Evolutionary conservation across 2,888 invertebrate species (phyloP).

Genomic region (Pachydiplax longipennis): DNA sequence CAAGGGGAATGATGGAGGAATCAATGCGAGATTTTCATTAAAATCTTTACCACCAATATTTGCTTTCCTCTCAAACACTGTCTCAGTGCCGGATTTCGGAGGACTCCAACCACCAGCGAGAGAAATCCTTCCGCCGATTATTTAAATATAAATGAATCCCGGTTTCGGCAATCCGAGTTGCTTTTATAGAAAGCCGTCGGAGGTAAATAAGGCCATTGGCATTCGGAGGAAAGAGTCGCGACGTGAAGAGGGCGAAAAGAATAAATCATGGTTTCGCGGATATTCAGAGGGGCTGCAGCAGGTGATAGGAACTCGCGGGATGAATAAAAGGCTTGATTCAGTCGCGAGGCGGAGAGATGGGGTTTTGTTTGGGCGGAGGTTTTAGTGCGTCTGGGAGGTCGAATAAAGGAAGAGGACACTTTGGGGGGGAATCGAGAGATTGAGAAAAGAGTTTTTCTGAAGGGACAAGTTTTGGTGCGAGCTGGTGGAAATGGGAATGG

Average conservation of each 20-base stretch:
- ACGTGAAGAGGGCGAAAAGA: not conserved
- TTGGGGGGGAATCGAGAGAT: not conserved
- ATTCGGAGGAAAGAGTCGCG: not conserved
- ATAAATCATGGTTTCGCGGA: not conserved
- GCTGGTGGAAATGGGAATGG: not conserved
- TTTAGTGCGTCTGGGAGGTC: not conserved
- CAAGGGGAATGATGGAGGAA: no score
- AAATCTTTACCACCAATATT: no score
- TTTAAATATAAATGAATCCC: no score
- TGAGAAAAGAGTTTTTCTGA: not conserved
- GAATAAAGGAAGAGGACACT: not conserved
- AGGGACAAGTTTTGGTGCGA: not conserved
- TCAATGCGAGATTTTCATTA: no score
- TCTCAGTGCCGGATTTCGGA: no score
- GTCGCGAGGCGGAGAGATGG: not conserved
- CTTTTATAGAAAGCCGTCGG: not conserved
- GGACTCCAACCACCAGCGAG: no score
- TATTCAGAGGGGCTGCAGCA: not conserved
- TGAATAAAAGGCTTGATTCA: not conserved
- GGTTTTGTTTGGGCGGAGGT: not conserved
- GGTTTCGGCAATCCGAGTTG: no score
- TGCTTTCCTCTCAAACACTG: no score
- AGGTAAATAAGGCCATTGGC: not conserved
- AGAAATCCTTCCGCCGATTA: no score
- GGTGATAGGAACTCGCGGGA: not conserved